Conservation (phyloP, 1,140 invertebrate genomes). For the Drosophila novamexicana region DNA sequence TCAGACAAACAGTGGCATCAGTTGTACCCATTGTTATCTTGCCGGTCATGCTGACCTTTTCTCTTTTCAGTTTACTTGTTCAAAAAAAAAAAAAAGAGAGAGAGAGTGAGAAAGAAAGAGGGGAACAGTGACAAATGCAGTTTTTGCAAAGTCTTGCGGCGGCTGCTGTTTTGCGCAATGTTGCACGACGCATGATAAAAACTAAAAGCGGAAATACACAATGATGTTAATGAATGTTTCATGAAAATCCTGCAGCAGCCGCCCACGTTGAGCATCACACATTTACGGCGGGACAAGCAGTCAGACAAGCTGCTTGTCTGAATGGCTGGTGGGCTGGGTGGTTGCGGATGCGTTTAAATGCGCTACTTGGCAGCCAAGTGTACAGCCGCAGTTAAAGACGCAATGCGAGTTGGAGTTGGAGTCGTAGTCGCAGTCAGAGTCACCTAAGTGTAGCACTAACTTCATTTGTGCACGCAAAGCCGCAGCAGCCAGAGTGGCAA, state of each 20-base stretch:
- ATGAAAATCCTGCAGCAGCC: conserved; percentile 57
- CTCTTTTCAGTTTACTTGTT: conserved; percentile 10
- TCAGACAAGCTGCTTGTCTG: neutral
- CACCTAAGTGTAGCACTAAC: conserved; percentile 68
- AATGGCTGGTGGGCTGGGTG: neutral
- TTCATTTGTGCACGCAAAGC: conserved; percentile 66
- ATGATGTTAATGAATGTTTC: conserved; percentile 74
- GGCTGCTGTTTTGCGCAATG: conserved; percentile 23
- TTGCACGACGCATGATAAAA: conserved; percentile 42
- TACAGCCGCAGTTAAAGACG: conserved; percentile 14
- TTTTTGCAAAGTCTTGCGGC: conserved; percentile 12
- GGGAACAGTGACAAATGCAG: neutral
- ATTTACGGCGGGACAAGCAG: neutral
- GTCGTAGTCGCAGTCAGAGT: conserved; percentile 2
- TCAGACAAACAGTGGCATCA: conserved; percentile 16
- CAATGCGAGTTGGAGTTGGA: neutral
- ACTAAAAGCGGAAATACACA: conserved; percentile 50
- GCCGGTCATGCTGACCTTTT: conserved; percentile 13
- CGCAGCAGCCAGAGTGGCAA: conserved; percentile 41
- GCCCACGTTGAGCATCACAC: neutral
- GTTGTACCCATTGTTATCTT: conserved; percentile 14
- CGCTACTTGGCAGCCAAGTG: conserved; percentile 32
- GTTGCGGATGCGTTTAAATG: conserved; percentile 19
- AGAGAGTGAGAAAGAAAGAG: neutral
- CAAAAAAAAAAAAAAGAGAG: too few relatives aligned